Evolutionary conservation across 2,888 invertebrate species (phyloP), one percentile per base, ranked within the genome.

Genomic region (Platypus cylindrus): DNA sequence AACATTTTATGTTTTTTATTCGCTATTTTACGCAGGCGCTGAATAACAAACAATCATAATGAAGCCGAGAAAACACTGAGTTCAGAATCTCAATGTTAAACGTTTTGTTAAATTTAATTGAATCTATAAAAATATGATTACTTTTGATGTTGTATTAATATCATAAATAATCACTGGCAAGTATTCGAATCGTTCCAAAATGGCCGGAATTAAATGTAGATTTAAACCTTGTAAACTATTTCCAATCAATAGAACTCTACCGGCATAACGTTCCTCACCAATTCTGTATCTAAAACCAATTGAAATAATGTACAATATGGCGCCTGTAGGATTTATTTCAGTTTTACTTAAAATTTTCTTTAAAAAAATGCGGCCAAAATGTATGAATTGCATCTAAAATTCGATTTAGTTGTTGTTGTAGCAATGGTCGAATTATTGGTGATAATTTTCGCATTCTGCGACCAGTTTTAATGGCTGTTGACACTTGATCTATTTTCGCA

Each of bases 171-270:
- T 59, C 17, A 60, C 55, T 1, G 67, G 64, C 32, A 66, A 47
- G 48, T 62, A 61, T 51, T 75, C 75, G 33, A 75, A 54, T 26
- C 59, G 55, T 50, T 73, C 70, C 22, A 76, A 55, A 18, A 75
- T 45, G 2, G 73, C 73, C 3, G 75, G 75, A n/a, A 70, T 65
- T 20, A 75, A 54, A 53, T 77, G 71, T 4, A 66, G 64, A 26
- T 71, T 71, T 44, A 77, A 70, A 12, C 74, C 76, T 48, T 58
- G 58, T 37, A 48, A 48, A 25, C 48, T 50, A 12, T 46, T 48
- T 7, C 59, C 60, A 13, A 54, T 48, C 17, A 61, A 42, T 7
- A 60, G 37, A 23, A 60, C 43, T 37, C 56, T 47, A n/a, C 59
- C 60, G 4, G 54, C 53, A 43, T 59, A 60, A 35, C 59, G 39